These are phyloP conservation scores for Hippoglossus hippoglossus DNA, from an alignment of 2,797 vertebrate species.

Conservation along the genomic window DNA sequence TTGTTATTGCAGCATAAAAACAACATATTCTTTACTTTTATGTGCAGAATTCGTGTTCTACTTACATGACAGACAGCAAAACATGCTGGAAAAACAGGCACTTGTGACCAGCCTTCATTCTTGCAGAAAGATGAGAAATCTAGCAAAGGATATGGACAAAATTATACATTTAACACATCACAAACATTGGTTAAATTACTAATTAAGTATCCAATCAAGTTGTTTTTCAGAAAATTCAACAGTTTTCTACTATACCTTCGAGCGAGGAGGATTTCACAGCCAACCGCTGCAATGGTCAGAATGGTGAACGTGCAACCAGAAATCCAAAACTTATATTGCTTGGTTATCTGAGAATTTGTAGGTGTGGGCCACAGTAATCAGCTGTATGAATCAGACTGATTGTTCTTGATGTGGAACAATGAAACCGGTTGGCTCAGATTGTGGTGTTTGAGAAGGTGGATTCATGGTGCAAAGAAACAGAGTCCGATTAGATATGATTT, in stretches of 20 bases:
- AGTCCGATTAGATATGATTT: constrained; percentile 32
- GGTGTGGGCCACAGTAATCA: constrained; percentile 28
- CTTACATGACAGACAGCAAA: constrained; percentile 46
- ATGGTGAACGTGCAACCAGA: not conserved
- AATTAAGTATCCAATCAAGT: not conserved
- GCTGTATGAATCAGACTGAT: not conserved
- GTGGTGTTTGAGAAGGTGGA: constrained; percentile 24
- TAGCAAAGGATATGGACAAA: not conserved
- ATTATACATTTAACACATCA: not conserved
- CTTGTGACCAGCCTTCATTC: constrained; percentile 25
- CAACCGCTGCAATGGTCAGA: not conserved
- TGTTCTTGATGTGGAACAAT: not conserved
- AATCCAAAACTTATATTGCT: constrained; percentile 22
- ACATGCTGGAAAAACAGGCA: constrained; percentile 21
- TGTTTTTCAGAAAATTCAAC: not conserved
- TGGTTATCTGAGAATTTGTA: constrained; percentile 29
- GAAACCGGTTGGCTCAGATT: not conserved
- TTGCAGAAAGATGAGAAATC: constrained; percentile 15
- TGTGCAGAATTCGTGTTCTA: not conserved
- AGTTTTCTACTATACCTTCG: constrained; percentile 17
- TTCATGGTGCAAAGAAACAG: not conserved
- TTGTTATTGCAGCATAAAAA: not conserved
- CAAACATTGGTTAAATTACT: not conserved
- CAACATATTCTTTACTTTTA: not conserved
- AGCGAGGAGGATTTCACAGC: constrained; percentile 9